Percentiles rank a stretch among this genome's conserved stretches.
These are phyloP conservation scores for Athrips mouffetella DNA, from an alignment of 2,888 invertebrate species.

Conservation along the genomic window DNA sequence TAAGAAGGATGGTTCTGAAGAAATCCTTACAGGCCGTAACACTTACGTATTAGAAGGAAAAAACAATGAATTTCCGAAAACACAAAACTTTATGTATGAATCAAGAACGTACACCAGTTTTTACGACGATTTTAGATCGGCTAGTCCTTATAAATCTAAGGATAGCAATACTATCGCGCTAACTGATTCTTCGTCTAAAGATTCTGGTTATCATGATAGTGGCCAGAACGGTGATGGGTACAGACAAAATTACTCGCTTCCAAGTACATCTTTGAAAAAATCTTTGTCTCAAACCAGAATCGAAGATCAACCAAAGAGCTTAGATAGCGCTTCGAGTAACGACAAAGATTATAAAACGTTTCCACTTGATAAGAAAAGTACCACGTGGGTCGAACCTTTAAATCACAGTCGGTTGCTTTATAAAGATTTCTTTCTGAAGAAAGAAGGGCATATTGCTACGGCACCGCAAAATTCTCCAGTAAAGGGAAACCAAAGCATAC, in stretches of 20 bases:
- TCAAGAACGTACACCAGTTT: slow-evolving; percentile 58
- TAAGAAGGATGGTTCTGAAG: slow-evolving; percentile 28
- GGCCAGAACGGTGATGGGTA: slow-evolving; percentile 58
- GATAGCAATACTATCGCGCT: slow-evolving; percentile 54
- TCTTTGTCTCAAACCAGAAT: slow-evolving; percentile 40
- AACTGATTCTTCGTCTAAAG: slow-evolving; percentile 66
- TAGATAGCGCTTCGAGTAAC: slow-evolving; percentile 55
- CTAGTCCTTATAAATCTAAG: slow-evolving; percentile 41
- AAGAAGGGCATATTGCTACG: slow-evolving; percentile 58
- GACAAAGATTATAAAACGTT: slow-evolving; percentile 48
- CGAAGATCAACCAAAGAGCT: slow-evolving; percentile 56
- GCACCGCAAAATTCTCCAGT: slow-evolving; percentile 63
- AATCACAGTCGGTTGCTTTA: slow-evolving; percentile 69
- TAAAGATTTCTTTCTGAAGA: slow-evolving; percentile 68
- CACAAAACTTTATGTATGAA: slow-evolving; percentile 41
- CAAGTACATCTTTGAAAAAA: slow-evolving; percentile 48
- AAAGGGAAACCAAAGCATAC: slow-evolving; percentile 23
- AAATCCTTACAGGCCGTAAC: slow-evolving; percentile 30
- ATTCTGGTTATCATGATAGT: slow-evolving; percentile 67
- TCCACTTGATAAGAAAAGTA: slow-evolving; percentile 41
- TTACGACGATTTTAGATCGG: slow-evolving; percentile 57
- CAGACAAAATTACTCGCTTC: slow-evolving; percentile 53
- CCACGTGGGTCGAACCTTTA: slow-evolving; percentile 56
- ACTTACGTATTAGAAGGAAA: slow-evolving; percentile 33
- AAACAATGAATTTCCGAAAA: slow-evolving; percentile 34